phyloP scores from a whole-genome alignment of 2,797 vertebrate species.

The Sebastolobus alascanus region DNA sequence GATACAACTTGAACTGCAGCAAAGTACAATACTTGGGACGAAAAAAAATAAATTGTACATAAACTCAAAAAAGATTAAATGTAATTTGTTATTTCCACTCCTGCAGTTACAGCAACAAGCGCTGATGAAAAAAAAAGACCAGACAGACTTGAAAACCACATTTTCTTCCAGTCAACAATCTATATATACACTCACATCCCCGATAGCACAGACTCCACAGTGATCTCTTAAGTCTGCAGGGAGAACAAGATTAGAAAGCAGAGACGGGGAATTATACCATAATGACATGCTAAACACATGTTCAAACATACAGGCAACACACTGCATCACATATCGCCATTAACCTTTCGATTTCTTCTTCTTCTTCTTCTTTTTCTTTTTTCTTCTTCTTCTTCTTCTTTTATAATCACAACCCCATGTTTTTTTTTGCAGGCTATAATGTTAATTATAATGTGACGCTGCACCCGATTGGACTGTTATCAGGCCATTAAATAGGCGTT shows the following conservation, averaged over 20 bases:
- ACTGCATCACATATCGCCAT: not conserved
- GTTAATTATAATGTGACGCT: not conserved
- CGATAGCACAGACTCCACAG: not conserved
- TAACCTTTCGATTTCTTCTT: not conserved
- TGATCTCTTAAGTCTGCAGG: not conserved
- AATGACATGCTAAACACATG: not conserved
- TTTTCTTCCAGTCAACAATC: not conserved
- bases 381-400: not conserved
- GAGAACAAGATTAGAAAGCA: not conserved
- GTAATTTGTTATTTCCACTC: not conserved
- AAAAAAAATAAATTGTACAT: not conserved
- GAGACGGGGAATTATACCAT: not conserved
- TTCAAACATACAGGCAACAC: not conserved
- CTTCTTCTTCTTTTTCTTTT: not conserved
- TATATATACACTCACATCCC: not conserved
- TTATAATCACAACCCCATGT: not conserved
- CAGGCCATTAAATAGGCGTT: too few species aligned
- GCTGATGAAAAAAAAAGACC: not conserved
- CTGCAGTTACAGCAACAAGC: not conserved
- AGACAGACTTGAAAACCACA: not conserved
- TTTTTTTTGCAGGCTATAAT: not conserved
- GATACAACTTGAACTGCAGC: not conserved
- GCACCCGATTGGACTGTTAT: too few species aligned
- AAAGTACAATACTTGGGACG: not conserved
- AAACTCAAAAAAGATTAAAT: not conserved